These are phyloP conservation scores for Hirundo rustica DNA, from an alignment of 2,797 vertebrate species.

Conservation along the genomic window DNA sequence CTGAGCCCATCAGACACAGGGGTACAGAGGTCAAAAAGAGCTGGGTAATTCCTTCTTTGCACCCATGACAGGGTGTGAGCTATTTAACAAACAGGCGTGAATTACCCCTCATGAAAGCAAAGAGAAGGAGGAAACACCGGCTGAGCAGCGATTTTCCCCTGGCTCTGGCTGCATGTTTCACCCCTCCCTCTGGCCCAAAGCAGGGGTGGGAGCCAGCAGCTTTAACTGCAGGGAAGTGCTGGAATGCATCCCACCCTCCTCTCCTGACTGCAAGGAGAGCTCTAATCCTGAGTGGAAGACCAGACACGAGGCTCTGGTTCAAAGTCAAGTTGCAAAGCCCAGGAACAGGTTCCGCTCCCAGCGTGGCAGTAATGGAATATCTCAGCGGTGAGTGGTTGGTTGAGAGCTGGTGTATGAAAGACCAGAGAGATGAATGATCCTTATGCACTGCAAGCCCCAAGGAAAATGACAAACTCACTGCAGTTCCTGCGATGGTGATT, in stretches of 20 bases:
- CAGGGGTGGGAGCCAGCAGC: not conserved
- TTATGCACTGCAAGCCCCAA: not conserved
- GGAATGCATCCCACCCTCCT: not conserved
- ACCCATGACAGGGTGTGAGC: not conserved
- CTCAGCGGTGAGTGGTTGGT: not conserved
- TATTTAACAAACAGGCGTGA: not conserved
- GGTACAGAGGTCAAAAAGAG: not conserved
- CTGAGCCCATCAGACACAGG: fast-evolving
- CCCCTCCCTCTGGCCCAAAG: fast-evolving
- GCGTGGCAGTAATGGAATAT: conserved; percentile 31
- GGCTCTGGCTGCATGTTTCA: not conserved
- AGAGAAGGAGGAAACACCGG: not conserved
- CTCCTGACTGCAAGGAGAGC: not conserved
- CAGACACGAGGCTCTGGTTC: not conserved
- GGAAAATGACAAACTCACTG: not conserved
- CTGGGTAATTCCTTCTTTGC: not conserved
- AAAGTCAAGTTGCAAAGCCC: not conserved
- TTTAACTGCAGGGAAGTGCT: not conserved
- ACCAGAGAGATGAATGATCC: not conserved
- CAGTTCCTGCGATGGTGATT: not conserved
- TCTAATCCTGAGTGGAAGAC: not conserved
- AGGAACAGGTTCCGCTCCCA: conserved; percentile 13
- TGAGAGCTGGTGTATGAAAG: not conserved
- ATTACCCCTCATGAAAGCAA: not conserved
- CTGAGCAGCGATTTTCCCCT: not conserved